Percentiles rank a stretch among this genome's conserved stretches.
Conservation (phyloP, 2,113 vertebrate species). For the Oreochromis aureus region DNA sequence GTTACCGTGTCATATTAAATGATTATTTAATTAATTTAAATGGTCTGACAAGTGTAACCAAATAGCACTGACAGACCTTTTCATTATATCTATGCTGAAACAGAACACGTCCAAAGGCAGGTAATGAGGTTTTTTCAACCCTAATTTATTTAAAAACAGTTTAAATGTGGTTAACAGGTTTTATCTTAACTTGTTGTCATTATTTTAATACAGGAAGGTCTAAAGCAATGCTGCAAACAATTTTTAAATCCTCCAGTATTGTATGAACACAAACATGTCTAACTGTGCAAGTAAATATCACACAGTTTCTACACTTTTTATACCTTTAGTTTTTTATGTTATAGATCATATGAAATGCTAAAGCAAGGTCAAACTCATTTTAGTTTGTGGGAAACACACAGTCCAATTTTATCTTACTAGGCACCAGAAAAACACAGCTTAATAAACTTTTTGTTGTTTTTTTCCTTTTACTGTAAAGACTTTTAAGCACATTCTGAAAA, state of each 20-base stretch:
- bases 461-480: background rate
- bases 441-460: background rate
- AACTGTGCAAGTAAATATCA: background rate
- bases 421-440: background rate
- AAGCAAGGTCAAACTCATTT: background rate
- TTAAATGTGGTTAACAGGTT: background rate
- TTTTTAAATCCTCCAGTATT: background rate
- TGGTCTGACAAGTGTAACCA: background rate
- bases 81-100: background rate
- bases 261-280: background rate
- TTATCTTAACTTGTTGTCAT: background rate
- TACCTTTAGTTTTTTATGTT: background rate
- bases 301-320: background rate
- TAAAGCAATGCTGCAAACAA: background rate
- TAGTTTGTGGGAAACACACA: background rate
- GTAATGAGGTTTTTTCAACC: background rate
- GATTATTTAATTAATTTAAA: background rate
- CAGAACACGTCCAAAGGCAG: background rate
- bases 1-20: background rate
- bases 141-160: background rate
- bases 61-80: background rate
- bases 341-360: background rate
- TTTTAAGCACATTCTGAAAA: background rate
- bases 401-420: background rate
- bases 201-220: background rate